Conservation (phyloP, 2,888 invertebrate species). For the Pseudeuparius sepicola region DNA sequence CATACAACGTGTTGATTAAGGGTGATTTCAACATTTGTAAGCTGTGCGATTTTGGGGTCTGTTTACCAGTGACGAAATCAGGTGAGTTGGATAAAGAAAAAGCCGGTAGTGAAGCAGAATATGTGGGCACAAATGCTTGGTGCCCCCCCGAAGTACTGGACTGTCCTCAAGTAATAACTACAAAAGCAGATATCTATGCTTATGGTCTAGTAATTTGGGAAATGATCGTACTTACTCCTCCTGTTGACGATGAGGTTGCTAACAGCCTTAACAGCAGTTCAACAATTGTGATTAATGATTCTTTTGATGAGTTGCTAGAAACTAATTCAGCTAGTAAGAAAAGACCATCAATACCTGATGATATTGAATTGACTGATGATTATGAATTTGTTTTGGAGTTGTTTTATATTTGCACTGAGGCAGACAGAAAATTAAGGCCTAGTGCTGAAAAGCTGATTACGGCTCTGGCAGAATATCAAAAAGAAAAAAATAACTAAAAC, state of each 20-base stretch:
- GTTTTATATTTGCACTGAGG: constrained; percentile 62
- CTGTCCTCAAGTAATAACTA: constrained; percentile 47
- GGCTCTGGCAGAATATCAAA: constrained; percentile 13
- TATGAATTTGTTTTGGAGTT: constrained; percentile 57
- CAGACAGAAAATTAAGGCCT: constrained; percentile 48
- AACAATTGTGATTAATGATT: constrained; percentile 13
- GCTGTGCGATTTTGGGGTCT: constrained; percentile 79
- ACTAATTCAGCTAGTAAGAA: constrained; percentile 38
- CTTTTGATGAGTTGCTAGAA: constrained; percentile 15
- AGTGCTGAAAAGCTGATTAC: constrained; percentile 44
- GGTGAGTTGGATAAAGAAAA: constrained; percentile 49
- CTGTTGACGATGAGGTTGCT: constrained; percentile 36
- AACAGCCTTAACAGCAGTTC: constrained; percentile 34
- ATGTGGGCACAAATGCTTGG: constrained; percentile 71
- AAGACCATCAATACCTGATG: constrained; percentile 52
- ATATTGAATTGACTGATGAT: constrained; percentile 45
- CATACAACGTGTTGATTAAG: constrained; percentile 69
- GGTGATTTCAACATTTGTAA: constrained; percentile 66
- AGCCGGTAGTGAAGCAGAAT: constrained; percentile 44
- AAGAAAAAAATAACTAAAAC: neutral
- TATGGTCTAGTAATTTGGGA: constrained; percentile 73
- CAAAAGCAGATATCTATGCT: constrained; percentile 71
- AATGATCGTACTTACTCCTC: constrained; percentile 64
- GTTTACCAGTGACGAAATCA: constrained; percentile 55
- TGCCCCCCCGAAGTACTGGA: constrained; percentile 68